These are phyloP conservation scores for Gallinago jamesoni DNA, from an alignment of 2,113 vertebrate species.

Conservation along the genomic window DNA sequence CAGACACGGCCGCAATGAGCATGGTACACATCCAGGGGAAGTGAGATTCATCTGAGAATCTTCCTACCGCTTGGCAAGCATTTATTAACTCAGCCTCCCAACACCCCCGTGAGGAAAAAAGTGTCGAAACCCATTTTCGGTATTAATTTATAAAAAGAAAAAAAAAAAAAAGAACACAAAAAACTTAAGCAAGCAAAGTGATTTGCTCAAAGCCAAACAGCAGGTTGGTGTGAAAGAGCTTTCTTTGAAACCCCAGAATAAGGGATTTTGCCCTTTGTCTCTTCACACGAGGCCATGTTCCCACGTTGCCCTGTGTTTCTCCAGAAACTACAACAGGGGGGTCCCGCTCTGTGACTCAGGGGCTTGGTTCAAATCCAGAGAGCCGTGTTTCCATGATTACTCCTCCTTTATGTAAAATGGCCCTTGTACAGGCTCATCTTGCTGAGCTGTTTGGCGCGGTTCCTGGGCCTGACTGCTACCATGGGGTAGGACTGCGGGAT, in stretches of 20 bases:
- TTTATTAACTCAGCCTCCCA: conserved; percentile 46
- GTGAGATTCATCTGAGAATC: conserved; percentile 64
- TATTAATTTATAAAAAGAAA: conserved; percentile 25
- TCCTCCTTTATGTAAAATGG: conserved; percentile 60
- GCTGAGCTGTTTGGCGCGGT: conserved; percentile 24
- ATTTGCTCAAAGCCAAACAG: conserved; percentile 55
- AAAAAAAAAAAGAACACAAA: not conserved
- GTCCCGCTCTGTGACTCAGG: conserved; percentile 12
- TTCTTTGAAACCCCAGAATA: conserved; percentile 39
- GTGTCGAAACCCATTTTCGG: conserved; percentile 61
- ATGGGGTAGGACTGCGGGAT: conserved; percentile 27
- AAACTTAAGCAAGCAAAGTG: conserved; percentile 38
- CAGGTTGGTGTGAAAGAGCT: conserved; percentile 41
- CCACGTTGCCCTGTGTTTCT: not conserved
- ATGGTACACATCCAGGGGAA: conserved; percentile 59
- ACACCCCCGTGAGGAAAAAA: conserved; percentile 62
- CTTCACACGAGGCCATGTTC: not conserved
- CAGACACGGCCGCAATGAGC: conserved; percentile 45
- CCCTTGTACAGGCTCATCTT: conserved; percentile 57
- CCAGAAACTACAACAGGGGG: conserved; percentile 28
- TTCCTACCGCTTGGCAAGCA: conserved; percentile 18
- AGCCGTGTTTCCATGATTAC: conserved; percentile 49
- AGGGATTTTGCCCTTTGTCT: conserved; percentile 19
- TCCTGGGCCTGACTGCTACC: conserved; percentile 49
- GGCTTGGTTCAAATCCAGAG: conserved; percentile 49